phyloP scores from a whole-genome alignment of 2,797 vertebrate genomes.

The Loriculus beryllinus region DNA sequence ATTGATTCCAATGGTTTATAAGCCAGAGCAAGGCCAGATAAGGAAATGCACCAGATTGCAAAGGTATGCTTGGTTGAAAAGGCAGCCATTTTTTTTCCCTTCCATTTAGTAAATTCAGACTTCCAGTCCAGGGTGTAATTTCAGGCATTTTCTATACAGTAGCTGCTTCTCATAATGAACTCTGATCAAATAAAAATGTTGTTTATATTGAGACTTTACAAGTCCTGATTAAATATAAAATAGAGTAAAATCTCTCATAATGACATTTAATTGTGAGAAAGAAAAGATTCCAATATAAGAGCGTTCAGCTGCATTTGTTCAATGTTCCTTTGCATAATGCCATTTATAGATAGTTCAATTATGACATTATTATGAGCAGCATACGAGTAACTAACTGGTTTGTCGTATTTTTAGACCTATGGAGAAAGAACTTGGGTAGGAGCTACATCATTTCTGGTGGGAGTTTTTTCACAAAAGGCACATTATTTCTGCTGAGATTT shows the following conservation, averaged over 20 bases:
- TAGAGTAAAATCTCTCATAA: conserved; percentile 79
- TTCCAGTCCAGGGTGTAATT: conserved; percentile 70
- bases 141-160: conserved; percentile 73
- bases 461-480: conserved; percentile 61
- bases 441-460: conserved; percentile 66
- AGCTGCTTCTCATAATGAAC: conserved; percentile 74
- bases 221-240: conserved; percentile 78
- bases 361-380: conserved; percentile 76
- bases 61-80: conserved; percentile 73
- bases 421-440: conserved; percentile 72
- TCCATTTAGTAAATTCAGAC: conserved; percentile 68
- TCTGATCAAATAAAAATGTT: conserved; percentile 79
- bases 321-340: conserved; percentile 74
- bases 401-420: conserved; percentile 75
- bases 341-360: conserved; percentile 76
- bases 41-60: conserved; percentile 75
- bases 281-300: conserved; percentile 75
- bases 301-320: conserved; percentile 74
- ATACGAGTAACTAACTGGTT: conserved; percentile 73
- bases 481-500: conserved; percentile 51
- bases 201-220: conserved; percentile 78
- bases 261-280: conserved; percentile 79
- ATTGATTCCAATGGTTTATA: conserved; percentile 91
- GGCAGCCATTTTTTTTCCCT: conserved; percentile 67
- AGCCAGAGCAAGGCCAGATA: conserved; percentile 75